Evolutionary conservation across 2,113 vertebrate genomes (phyloP).

Genomic region (Chaenocephalus aceratus): DNA sequence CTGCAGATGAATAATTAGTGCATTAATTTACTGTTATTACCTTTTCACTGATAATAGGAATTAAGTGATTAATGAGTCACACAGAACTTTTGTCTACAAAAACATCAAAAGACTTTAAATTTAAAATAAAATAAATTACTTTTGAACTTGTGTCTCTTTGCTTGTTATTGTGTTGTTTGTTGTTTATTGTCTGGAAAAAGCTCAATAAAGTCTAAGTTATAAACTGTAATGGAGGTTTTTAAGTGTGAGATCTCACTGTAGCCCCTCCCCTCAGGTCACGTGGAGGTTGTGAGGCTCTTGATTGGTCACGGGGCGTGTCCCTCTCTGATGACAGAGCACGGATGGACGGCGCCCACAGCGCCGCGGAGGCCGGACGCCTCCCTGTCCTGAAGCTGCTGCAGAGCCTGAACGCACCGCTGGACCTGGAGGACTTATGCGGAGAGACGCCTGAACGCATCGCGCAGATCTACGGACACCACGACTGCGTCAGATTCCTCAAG

Average conservation of each 20-base stretch:
- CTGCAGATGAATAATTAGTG: no score
- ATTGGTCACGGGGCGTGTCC: conserved; percentile 86
- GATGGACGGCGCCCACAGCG: conserved; percentile 91
- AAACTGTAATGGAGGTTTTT: no score
- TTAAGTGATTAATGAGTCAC: no score
- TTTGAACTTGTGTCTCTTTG: no score
- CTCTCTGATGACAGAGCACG: conserved; percentile 86
- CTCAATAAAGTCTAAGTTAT: no score
- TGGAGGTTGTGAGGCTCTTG: conserved; percentile 84
- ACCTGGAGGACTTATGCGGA: conserved; percentile 86
- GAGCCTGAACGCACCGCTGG: conserved; percentile 85
- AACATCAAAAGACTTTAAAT: no score
- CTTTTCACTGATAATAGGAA: no score
- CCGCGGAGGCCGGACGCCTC: conserved; percentile 87
- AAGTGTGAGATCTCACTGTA: not conserved
- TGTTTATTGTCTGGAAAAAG: no score
- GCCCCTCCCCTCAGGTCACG: conserved; percentile 80
- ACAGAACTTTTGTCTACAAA: no score
- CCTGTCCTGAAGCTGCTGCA: conserved; percentile 87
- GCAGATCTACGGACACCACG: conserved; percentile 89
- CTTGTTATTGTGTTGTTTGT: no score
- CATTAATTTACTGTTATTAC: no score
- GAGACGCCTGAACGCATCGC: conserved; percentile 89
- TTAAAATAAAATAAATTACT: no score
- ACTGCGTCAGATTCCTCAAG: conserved; percentile 89